Evolutionary conservation across 2,113 vertebrate genomes (phyloP).

Genomic region (Pteruthius melanotis): DNA sequence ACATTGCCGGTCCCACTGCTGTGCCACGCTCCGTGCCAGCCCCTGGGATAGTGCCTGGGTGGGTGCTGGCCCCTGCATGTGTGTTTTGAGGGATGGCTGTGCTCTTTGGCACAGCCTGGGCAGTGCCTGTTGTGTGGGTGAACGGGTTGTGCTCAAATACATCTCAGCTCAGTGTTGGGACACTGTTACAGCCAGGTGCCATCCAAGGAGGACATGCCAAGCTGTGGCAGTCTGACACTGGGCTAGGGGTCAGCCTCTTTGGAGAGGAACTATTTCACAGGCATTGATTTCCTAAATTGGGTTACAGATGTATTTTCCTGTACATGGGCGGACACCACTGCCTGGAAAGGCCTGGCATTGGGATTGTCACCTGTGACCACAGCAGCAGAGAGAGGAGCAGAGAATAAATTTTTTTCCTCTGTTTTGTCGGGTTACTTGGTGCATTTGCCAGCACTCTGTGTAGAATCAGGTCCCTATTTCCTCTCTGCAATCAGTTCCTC

Average conservation of each 20-base stretch:
- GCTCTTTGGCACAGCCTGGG: background rate
- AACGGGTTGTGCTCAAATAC: fast-evolving
- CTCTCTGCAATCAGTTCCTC: background rate
- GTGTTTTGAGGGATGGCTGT: background rate
- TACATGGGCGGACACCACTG: fast-evolving
- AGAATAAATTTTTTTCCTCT: background rate
- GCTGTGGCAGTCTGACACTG: background rate
- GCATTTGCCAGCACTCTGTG: background rate
- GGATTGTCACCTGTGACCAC: fast-evolving
- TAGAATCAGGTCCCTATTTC: background rate
- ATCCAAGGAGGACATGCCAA: fast-evolving
- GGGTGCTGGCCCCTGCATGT: background rate
- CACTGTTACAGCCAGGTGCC: background rate
- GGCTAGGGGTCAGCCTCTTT: too few relatives aligned
- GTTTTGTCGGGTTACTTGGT: background rate
- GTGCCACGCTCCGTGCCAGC: background rate
- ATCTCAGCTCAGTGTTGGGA: fast-evolving
- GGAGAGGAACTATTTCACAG: background rate
- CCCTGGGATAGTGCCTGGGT: background rate
- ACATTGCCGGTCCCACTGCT: fast-evolving
- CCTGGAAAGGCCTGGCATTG: background rate
- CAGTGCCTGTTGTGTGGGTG: background rate
- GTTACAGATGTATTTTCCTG: background rate
- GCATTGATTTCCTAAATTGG: background rate
- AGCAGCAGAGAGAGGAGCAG: background rate